Percentiles rank a stretch among this genome's conserved stretches.
These are phyloP conservation scores for Dysmachus trigonus DNA, from an alignment of 2,888 invertebrate genomes.

Conservation along the genomic window DNA sequence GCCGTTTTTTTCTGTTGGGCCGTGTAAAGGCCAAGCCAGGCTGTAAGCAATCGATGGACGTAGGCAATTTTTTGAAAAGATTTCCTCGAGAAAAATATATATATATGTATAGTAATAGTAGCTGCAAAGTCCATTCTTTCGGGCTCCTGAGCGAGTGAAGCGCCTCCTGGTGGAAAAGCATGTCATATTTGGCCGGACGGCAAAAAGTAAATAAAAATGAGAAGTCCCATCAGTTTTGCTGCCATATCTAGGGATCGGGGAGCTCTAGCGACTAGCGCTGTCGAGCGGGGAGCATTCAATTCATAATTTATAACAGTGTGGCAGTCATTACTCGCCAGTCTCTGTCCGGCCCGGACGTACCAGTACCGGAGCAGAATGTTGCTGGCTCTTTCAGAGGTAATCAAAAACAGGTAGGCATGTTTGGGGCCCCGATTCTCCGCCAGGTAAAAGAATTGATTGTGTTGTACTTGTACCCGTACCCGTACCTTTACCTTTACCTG, in stretches of 20 bases:
- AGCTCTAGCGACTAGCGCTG: not conserved
- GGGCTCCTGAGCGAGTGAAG: not conserved
- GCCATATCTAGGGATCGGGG: not conserved
- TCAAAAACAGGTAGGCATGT: not conserved
- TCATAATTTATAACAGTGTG: conserved; percentile 46
- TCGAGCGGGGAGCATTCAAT: conserved; percentile 16
- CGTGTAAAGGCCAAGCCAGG: not conserved
- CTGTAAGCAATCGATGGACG: not conserved
- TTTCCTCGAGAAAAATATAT: not conserved
- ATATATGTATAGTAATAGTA: no score
- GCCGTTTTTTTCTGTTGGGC: not conserved
- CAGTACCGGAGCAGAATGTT: not conserved
- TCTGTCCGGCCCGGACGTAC: conserved; percentile 6
- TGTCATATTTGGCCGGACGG: not conserved
- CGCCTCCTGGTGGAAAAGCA: not conserved
- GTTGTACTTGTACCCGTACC: not conserved
- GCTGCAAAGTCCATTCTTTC: not conserved
- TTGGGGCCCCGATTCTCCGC: not conserved
- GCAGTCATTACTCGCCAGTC: conserved; percentile 34
- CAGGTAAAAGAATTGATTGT: conserved; percentile 8
- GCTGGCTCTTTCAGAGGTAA: conserved; percentile 9
- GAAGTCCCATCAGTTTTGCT: conserved; percentile 12
- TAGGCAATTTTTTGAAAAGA: not conserved
- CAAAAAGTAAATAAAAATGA: not conserved
- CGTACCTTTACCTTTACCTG: not conserved